Conservation (phyloP, 2,888 invertebrate genomes). For the Caenorhabditis japonica region DNA sequence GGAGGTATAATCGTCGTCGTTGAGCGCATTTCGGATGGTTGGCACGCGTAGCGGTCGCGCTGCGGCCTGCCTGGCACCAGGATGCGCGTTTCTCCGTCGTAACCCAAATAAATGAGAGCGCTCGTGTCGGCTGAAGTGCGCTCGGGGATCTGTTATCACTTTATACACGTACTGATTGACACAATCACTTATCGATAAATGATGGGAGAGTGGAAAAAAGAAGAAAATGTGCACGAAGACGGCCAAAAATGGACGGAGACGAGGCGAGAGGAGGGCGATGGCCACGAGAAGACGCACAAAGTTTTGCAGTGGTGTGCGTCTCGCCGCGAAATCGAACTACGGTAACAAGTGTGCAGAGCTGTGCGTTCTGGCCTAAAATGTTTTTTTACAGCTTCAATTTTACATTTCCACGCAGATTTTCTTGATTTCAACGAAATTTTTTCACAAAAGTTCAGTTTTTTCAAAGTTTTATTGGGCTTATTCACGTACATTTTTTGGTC, state of each 20-base stretch:
- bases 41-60: slow-evolving; percentile 57
- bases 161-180: slow-evolving; percentile 45
- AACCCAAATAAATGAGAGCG: slow-evolving; percentile 31
- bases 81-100: slow-evolving; percentile 30
- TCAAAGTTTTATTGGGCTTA: background rate
- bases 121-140: background rate
- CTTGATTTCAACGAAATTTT: background rate
- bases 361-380: slow-evolving; percentile 34
- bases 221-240: background rate
- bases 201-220: slow-evolving; percentile 2
- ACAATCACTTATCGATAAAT: slow-evolving; percentile 16
- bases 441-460: background rate
- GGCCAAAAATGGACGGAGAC: slow-evolving; percentile 5
- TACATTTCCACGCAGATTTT: background rate
- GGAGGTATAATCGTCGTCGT: too few relatives aligned
- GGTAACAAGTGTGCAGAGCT: slow-evolving; percentile 34
- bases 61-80: slow-evolving; percentile 40
- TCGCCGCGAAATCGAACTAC: slow-evolving; percentile 37
- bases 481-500: too few relatives aligned
- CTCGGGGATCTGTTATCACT: slow-evolving; percentile 35
- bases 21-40: too few relatives aligned
- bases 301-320: slow-evolving; percentile 26
- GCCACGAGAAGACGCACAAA: slow-evolving; percentile 52
- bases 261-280: slow-evolving; percentile 2
- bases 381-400: slow-evolving; percentile 2